Evolutionary conservation across 2,888 invertebrate genomes (phyloP), one percentile per base, ranked within the genome.

Genomic region (Agrochola macilenta): DNA sequence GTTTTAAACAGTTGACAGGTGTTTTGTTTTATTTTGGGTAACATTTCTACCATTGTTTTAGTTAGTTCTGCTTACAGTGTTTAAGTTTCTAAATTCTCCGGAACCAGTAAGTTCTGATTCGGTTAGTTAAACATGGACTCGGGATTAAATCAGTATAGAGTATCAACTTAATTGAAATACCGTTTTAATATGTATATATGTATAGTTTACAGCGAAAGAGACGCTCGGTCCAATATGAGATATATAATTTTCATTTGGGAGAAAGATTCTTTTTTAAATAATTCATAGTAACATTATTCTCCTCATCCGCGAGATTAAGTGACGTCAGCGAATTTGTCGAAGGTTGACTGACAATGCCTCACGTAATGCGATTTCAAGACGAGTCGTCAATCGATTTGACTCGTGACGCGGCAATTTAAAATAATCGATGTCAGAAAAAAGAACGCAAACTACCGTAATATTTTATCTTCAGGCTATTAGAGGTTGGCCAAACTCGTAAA

Each of bases 341-440:
- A 69, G 74, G 54, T 82, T 63, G 82, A 75, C 69, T 63, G 82
- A 75, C 69, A 74, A 71, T 81, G 61, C 68, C 78, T 65, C 52
- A 26, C 66, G 78, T 88, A 84, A 88, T 87, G 79, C 72, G 86
- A 86, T 78, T 87, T 74, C 65, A 81, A 81, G 82, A 87, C 79
- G 79, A 81, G 57, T 79, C 71, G 64, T 80, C 81, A 86, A 87
- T 88, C 87, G 87, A 83, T 89, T 87, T 79, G 75, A 81, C 30
- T 80, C 70, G 64, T 88, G 87, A 89, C 80, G 79, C 39, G 58
- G 89, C 82, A 17, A 75, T 82, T 82, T 78, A 30, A 68, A 76
- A 76, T 82, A 86, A 83, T 85, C 80, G 80, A 82, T 78, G 63
- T 23, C 35, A 78, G 43, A 65, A 82, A 81, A 79, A 68, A 39